These are phyloP conservation scores for Drosophila parabipectinata DNA, from an alignment of 1,140 invertebrate species.

Conservation along the genomic window DNA sequence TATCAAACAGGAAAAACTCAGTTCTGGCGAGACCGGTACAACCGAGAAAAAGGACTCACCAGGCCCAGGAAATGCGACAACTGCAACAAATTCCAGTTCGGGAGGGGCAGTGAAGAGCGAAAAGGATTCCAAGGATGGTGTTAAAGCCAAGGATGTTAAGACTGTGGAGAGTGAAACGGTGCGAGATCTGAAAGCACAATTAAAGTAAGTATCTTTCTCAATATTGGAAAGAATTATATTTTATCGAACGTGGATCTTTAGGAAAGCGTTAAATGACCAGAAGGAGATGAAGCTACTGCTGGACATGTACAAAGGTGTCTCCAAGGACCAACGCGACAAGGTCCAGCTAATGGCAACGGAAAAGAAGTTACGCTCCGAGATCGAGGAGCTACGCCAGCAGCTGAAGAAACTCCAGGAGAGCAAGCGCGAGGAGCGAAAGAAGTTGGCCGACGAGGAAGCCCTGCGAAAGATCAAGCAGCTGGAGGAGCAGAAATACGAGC, in stretches of 20 bases:
- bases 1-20: slow-evolving; percentile 84
- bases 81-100: slow-evolving; percentile 26
- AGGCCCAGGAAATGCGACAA: slow-evolving; percentile 49
- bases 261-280: slow-evolving; percentile 96
- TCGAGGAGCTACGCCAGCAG: slow-evolving; percentile 94
- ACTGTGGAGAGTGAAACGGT: slow-evolving; percentile 88
- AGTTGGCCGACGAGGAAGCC: slow-evolving; percentile 97
- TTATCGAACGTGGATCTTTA: slow-evolving; percentile 76
- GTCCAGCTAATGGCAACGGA: slow-evolving; percentile 98
- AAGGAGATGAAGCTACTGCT: slow-evolving; percentile 96
- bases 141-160: slow-evolving; percentile 87
- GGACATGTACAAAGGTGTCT: slow-evolving; percentile 98
- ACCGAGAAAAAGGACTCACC: slow-evolving; percentile 82
- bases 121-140: slow-evolving; percentile 85
- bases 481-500: slow-evolving; percentile 94
- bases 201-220: slow-evolving; percentile 89
- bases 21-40: slow-evolving; percentile 24
- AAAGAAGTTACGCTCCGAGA: slow-evolving; percentile 94
- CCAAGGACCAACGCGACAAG: slow-evolving; percentile 98
- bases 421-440: slow-evolving; percentile 95
- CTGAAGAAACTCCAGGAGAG: slow-evolving; percentile 95
- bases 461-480: slow-evolving; percentile 97
- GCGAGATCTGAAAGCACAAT: slow-evolving; percentile 94
- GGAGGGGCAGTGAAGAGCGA: slow-evolving; percentile 84
- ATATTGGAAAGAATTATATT: neutral